Evolutionary conservation across 2,888 invertebrate species (phyloP).

Genomic region (Rotaria magnacalcarata): DNA sequence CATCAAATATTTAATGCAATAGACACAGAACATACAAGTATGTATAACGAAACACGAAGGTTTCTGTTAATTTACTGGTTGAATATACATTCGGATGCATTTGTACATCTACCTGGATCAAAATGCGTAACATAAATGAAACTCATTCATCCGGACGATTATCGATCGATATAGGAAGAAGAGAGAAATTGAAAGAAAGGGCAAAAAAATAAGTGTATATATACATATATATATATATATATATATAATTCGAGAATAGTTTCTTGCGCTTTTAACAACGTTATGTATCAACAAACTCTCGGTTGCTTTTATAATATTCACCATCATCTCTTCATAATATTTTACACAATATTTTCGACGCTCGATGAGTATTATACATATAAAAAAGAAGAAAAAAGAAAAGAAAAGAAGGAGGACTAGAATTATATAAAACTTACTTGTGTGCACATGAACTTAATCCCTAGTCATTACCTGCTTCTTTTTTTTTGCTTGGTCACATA

Average conservation of each 20-base stretch:
- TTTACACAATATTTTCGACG: background rate
- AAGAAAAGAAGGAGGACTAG: background rate
- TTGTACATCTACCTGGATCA: background rate
- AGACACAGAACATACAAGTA: background rate
- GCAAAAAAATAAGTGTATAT: background rate
- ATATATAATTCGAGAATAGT: background rate
- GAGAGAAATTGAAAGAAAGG: background rate
- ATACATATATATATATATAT: background rate
- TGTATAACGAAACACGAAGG: background rate
- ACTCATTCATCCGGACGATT: slow-evolving; percentile 13
- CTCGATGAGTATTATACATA: background rate
- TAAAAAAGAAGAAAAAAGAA: background rate
- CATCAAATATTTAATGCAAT: background rate
- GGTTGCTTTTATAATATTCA: background rate
- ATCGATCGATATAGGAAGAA: background rate
- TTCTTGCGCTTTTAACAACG: background rate
- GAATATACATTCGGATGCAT: background rate
- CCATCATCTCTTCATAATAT: background rate
- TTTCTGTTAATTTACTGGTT: background rate
- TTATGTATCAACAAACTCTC: background rate
- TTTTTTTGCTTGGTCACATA: background rate
- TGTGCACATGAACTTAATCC: slow-evolving; percentile 11
- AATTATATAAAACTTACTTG: background rate
- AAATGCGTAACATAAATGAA: background rate
- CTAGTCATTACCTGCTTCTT: background rate